Percentiles rank a stretch among this genome's conserved stretches.
phyloP scores from a whole-genome alignment of 2,113 vertebrate genomes.

The Neotoma lepida region DNA sequence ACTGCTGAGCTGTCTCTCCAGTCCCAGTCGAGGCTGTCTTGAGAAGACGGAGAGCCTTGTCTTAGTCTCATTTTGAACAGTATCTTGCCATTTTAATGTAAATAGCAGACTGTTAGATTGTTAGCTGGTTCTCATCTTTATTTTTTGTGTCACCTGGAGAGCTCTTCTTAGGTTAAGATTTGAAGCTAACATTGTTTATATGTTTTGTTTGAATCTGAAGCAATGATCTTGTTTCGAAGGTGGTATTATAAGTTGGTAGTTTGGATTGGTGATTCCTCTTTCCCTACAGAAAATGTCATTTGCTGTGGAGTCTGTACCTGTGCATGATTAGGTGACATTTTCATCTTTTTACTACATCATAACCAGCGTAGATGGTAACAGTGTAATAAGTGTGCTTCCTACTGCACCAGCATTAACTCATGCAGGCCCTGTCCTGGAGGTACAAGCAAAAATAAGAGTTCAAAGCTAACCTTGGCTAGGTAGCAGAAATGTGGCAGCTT shows the following conservation, averaged over 20 bases:
- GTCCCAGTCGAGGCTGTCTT: neutral
- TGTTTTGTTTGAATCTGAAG: neutral
- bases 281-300: neutral
- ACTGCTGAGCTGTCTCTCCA: neutral
- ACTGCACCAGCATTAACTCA: no score
- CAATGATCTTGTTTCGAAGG: neutral
- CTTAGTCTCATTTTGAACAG: neutral
- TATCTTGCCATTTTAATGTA: neutral
- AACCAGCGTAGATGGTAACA: neutral
- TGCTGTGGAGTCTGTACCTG: neutral
- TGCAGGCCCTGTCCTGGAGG: no score
- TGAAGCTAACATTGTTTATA: neutral
- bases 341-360: neutral
- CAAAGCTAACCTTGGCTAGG: neutral
- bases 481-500: neutral
- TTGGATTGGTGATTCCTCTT: neutral
- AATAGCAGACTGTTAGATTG: neutral
- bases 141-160: neutral
- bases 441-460: neutral
- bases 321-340: neutral
- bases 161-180: conserved; percentile 2
- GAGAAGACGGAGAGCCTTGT: neutral
- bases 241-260: neutral
- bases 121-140: neutral
- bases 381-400: no score